Evolutionary conservation across 2,888 invertebrate genomes (phyloP).

Genomic region (Callimorpha dominula): DNA sequence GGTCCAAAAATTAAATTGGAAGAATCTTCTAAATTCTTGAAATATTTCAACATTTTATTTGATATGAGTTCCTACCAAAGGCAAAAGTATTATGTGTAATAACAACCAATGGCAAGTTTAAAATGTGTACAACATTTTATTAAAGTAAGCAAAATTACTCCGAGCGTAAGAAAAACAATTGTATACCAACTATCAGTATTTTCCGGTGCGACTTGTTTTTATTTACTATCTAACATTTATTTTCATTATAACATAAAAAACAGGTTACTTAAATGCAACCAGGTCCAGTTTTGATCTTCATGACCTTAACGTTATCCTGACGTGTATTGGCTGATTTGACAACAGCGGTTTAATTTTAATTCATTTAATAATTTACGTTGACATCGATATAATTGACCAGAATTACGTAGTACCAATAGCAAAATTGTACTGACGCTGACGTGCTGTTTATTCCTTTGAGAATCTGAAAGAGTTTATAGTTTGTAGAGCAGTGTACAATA

Average conservation of each 20-base stretch:
- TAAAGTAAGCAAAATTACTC: not conserved
- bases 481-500: no score
- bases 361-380: not conserved
- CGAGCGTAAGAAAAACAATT: not conserved
- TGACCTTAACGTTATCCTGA: no score
- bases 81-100: not conserved
- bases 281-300: no score
- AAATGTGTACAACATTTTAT: not conserved
- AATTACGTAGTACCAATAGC: not conserved
- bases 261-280: no score
- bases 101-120: no score
- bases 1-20: slow-evolving; percentile 66
- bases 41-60: slow-evolving; percentile 35
- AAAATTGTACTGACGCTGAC: not conserved
- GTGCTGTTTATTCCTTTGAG: not conserved
- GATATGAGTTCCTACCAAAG: not conserved
- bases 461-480: no score
- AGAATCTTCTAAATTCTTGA: slow-evolving; percentile 53
- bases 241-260: no score
- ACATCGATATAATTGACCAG: not conserved
- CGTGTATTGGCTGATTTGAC: no score
- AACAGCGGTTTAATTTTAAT: not conserved
- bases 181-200: not conserved
- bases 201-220: not conserved
- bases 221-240: no score